Base-by-base conservation (phyloP, 2,888 invertebrate species). In the Scaptomyza reducta region DNA sequence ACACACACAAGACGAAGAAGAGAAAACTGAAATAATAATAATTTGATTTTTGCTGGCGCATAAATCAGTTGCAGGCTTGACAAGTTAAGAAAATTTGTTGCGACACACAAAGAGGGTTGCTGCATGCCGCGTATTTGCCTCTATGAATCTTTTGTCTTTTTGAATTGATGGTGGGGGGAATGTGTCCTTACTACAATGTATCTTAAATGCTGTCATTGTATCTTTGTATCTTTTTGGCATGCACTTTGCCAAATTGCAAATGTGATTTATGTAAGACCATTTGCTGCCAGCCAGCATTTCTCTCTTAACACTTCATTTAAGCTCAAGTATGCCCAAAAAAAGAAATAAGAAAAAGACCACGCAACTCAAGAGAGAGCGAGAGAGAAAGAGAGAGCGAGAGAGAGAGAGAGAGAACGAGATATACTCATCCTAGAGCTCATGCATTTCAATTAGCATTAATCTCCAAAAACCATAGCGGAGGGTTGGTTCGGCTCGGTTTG, bases 241-340 rank as follows among this genome's bases (percentile, higher is more conserved):
- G 82, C 87, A 87, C 88, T 87, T 72, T 87, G 88, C 79, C 88
- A 83, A 82, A 82, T 87, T 83, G 83, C 83, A 67, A 83, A 85
- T 85, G 69, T 85, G 88, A 82, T 82, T 82, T 87, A 87, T 82
- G 66, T 14, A 57, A 47, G 41, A 62, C 46, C 59, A 75, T 69
- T 77, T 77, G 57, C 49, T 33, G 40, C 67, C 65, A 31, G 68
- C 68, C 79, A 58, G 62, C 58, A 63, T 16, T 40, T 6, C 7
- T 5, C 16, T 65, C 64, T 82, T 82, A 87, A 82, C 87, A 82
- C 87, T 82, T 82, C 86, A 82, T 87, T 82, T 87, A 58, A 78
- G 85, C 76, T 61, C 45, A 64, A 79, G 70, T 62, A 59, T 77
- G 56, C 33, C 41, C 9, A 40, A 45, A 42, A 40, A 4, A 22